Percentiles rank a stretch among this genome's conserved stretches.
Conservation (phyloP, 2,797 vertebrate species). For the Falco berigora region DNA sequence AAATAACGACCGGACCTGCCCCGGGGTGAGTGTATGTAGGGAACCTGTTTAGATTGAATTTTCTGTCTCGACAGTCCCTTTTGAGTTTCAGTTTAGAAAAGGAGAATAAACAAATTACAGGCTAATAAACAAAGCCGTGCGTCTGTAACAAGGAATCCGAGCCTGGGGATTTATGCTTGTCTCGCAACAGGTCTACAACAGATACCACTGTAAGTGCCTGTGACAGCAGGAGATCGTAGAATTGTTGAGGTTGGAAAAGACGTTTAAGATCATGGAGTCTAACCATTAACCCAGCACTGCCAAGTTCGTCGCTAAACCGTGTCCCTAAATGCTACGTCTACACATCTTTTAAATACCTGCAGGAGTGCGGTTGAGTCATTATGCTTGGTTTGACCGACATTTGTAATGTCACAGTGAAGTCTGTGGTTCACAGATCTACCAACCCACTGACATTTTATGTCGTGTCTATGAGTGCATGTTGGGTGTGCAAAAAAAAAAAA, state of each 20-base stretch:
- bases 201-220: not conserved
- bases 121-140: constrained; percentile 24
- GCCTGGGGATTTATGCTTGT: not conserved
- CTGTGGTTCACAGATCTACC: not conserved
- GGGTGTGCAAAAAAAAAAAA: not conserved
- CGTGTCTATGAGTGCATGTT: not conserved
- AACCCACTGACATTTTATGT: not conserved
- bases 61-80: constrained; percentile 36
- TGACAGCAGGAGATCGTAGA: not conserved
- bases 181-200: not conserved
- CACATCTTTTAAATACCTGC: too few species aligned
- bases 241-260: too few species aligned
- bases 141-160: not conserved
- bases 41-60: constrained; percentile 19
- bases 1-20: constrained; percentile 58
- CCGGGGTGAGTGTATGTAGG: constrained; percentile 44
- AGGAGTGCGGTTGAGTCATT: not conserved
- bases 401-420: not conserved
- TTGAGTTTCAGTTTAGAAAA: constrained; percentile 2
- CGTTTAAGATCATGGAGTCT: too few species aligned
- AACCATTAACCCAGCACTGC: too few species aligned
- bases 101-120: constrained; percentile 63
- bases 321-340: too few species aligned
- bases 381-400: not conserved
- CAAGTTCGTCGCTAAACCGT: too few species aligned